These are phyloP conservation scores for Calcarius lapponicus DNA, from an alignment of 2,797 vertebrate genomes.

Conservation along the genomic window DNA sequence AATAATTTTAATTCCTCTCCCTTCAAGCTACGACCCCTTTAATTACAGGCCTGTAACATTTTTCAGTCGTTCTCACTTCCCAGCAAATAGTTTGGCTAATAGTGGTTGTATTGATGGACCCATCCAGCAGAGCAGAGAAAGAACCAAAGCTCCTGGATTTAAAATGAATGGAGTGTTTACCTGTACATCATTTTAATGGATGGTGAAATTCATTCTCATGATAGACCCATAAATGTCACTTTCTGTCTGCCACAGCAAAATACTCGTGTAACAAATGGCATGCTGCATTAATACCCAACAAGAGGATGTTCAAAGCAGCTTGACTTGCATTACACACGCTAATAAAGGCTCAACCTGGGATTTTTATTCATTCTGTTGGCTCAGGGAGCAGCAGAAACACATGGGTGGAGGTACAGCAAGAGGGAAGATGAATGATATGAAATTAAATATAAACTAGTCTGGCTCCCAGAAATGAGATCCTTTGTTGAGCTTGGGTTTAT, in stretches of 20 bases:
- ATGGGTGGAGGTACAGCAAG: constrained; percentile 20
- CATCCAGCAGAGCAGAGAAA: constrained; percentile 46
- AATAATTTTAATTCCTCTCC: not conserved
- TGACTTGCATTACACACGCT: constrained; percentile 48
- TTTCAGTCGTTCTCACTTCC: constrained; percentile 42
- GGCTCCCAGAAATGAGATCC: not conserved
- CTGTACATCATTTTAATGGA: constrained; percentile 80
- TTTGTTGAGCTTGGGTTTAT: constrained; percentile 33
- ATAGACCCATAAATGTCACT: constrained; percentile 83
- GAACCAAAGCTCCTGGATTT: constrained; percentile 71
- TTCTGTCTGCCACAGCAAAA: constrained; percentile 73
- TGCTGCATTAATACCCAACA: constrained; percentile 67
- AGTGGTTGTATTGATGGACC: constrained; percentile 56
- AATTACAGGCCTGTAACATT: constrained; percentile 44
- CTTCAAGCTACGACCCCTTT: constrained; percentile 37
- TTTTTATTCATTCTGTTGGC: constrained; percentile 48
- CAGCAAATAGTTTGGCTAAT: constrained; percentile 55
- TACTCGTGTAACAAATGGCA: constrained; percentile 71
- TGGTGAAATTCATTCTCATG: constrained; percentile 83
- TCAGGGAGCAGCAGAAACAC: constrained; percentile 8
- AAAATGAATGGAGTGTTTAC: constrained; percentile 81
- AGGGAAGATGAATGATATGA: not conserved
- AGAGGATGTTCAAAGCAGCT: constrained; percentile 60
- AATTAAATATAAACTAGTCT: constrained; percentile 15
- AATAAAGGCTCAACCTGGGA: constrained; percentile 54